Evolutionary conservation across 2,797 vertebrate species (phyloP), one percentile per base, ranked within the genome.

Genomic region (Poeciliopsis paucimaculata): DNA sequence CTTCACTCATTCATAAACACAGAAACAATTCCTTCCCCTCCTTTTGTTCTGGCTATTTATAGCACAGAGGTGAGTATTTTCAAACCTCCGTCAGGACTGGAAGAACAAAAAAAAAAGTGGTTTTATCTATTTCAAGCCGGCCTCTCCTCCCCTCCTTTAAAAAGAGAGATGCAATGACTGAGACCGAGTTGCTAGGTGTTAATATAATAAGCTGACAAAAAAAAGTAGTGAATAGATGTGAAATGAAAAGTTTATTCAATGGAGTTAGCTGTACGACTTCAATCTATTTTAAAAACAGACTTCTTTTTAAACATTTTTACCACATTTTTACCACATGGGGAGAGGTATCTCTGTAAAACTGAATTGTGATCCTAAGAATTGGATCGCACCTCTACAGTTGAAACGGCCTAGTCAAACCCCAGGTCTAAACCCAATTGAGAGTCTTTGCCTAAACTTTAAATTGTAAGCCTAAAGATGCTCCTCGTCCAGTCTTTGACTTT

Each of bases 1-100:
- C 45, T 51, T 41, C n/a, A 10, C 46, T 49, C 49, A 41, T 70
- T 75, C 81, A 81, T 72, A 76, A 68, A 76, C 75, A 74, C 11
- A 34, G 8, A 77, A 10, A 47, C 26, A 28, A 12, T 3, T 16
- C 62, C 4, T 47, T 39, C 23, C 20, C 36, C 26, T 26, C 34
- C n/a, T 28, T 60, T 23, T 66, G 11, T 10, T 18, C 45, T 7
- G 34, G 34, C 34, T 47, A 68, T n/a, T 39, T 68, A 51, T 77
- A 77, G 45, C 31, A 10, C 1, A 49, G 5, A 68, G 45, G 45
- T n/a, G 45, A 49, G 31, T 51, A 43, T 77, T 77, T 77, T 68
- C 47, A 53, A 77, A 53, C 60, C n/a, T 31, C 64, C 7, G 12
- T 64, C 43, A 66, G 41, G 74, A 74, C 47, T 46, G 8, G 36